Percentiles rank a stretch among this genome's conserved stretches.
Conservation (phyloP, 2,113 vertebrate species). For the Zootoca vivipara region DNA sequence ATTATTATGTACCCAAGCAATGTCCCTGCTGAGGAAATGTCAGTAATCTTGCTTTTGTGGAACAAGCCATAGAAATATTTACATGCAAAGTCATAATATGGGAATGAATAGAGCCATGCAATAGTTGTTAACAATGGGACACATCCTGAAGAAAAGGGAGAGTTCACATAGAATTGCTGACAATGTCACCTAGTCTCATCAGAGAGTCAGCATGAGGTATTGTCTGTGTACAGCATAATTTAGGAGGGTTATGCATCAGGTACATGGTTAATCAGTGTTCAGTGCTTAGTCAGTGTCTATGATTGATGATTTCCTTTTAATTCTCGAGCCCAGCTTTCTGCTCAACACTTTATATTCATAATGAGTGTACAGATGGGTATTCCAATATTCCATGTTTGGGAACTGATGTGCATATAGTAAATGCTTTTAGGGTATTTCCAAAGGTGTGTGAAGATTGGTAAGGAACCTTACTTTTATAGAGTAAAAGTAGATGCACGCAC, state of each 20-base stretch:
- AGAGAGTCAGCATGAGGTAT: background rate
- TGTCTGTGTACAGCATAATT: background rate
- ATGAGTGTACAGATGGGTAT: background rate
- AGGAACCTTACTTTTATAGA: background rate
- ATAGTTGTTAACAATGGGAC: background rate
- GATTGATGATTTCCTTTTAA: background rate
- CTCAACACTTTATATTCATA: background rate
- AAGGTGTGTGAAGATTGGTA: background rate
- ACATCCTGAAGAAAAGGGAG: background rate
- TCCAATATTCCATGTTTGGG: background rate
- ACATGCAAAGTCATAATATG: background rate
- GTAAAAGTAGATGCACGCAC: background rate
- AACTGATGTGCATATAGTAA: background rate
- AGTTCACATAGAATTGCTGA: background rate
- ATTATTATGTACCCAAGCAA: background rate
- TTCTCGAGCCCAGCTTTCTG: background rate
- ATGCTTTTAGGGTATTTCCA: background rate
- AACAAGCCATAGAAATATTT: background rate
- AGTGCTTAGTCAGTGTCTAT: slow-evolving; percentile 1
- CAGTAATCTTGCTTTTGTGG: background rate
- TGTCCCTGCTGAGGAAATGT: background rate
- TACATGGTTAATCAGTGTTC: background rate
- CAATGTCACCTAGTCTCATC: background rate
- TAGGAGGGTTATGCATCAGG: background rate
- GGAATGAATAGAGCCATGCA: background rate